phyloP scores from a whole-genome alignment of 2,797 vertebrate species.

The Cheirogaleus major region DNA sequence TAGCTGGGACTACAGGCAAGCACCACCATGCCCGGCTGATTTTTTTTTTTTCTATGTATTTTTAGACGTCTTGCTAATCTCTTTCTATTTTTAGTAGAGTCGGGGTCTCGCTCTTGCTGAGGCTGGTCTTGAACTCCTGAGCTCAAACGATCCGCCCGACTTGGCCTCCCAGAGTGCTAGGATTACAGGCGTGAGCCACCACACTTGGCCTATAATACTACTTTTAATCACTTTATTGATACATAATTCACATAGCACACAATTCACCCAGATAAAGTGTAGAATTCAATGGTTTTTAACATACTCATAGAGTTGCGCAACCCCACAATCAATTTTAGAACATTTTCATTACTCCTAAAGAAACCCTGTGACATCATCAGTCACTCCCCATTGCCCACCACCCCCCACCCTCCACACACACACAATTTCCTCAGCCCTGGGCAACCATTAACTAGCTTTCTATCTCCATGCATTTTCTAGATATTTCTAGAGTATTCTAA shows the following conservation, averaged over 20 bases:
- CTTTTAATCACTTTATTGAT: constrained; percentile 40
- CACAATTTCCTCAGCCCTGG: background rate
- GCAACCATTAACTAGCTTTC: background rate
- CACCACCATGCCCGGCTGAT: too few species aligned
- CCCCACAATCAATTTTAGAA: background rate
- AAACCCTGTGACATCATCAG: background rate
- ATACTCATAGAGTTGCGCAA: constrained; percentile 15
- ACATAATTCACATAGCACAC: constrained; percentile 22
- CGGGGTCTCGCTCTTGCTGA: too few species aligned
- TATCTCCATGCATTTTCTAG: background rate
- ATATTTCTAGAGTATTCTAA: background rate
- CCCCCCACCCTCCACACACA: background rate
- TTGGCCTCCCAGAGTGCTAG: too few species aligned
- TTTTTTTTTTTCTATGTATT: too few species aligned
- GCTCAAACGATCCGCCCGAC: too few species aligned
- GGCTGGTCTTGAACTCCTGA: too few species aligned
- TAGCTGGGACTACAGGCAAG: too few species aligned
- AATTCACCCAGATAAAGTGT: background rate
- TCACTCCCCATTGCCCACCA: background rate
- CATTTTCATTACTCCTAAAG: constrained; percentile 16
- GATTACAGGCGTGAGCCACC: too few species aligned
- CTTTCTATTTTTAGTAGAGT: too few species aligned
- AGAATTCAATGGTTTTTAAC: background rate
- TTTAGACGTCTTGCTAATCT: too few species aligned
- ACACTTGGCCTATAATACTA: background rate